Conservation (phyloP, 2,797 vertebrate species). For the Manis crassicaudata region DNA sequence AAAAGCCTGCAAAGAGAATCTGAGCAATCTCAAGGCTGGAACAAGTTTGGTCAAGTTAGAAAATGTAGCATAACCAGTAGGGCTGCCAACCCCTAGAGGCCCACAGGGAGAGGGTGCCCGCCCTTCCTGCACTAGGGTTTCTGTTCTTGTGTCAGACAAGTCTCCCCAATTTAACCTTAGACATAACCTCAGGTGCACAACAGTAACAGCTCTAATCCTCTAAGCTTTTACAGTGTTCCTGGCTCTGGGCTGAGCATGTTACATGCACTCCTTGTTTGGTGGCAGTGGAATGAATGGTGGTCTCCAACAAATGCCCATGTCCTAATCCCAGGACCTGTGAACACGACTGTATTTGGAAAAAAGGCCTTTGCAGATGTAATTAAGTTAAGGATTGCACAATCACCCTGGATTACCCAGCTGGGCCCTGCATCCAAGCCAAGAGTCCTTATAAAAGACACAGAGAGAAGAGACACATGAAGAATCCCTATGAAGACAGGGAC, state of each 20-base stretch:
- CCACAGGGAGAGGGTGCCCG: neutral
- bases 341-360: neutral
- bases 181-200: accelerated
- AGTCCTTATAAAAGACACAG: neutral
- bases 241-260: neutral
- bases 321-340: neutral
- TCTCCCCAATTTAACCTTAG: neutral
- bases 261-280: accelerated
- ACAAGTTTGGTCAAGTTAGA: neutral
- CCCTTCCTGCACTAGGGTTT: neutral
- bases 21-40: neutral
- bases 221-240: accelerated
- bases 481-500: neutral
- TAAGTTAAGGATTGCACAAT: neutral
- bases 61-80: accelerated
- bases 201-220: accelerated
- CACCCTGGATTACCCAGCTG: neutral
- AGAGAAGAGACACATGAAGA: neutral
- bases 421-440: neutral
- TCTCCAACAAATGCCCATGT: neutral
- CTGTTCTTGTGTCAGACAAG: neutral
- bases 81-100: neutral
- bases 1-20: neutral
- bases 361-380: neutral
- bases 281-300: neutral